These are phyloP conservation scores for Leptothorax acervorum DNA, from an alignment of 2,888 invertebrate species.

Conservation along the genomic window DNA sequence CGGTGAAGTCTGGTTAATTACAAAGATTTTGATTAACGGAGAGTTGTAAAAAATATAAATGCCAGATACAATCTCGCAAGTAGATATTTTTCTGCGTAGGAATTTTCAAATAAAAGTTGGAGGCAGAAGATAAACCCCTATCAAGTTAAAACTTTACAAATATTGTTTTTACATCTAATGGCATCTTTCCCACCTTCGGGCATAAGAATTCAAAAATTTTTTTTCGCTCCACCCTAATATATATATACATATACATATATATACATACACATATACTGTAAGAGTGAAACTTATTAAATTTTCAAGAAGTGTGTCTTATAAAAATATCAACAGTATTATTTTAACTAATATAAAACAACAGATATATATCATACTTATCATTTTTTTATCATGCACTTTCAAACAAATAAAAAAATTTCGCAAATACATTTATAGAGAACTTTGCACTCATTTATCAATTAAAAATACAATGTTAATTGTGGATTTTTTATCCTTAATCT, in stretches of 20 bases:
- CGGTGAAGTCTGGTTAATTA: too few relatives aligned
- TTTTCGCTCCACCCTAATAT: too few relatives aligned
- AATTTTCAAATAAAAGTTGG: too few relatives aligned
- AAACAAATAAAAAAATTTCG: neutral
- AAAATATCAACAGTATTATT: slow-evolving; percentile 66
- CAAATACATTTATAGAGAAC: neutral
- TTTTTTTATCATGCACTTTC: neutral
- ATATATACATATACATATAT: slow-evolving; percentile 30
- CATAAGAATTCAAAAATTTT: too few relatives aligned
- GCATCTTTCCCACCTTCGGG: too few relatives aligned
- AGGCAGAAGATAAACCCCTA: too few relatives aligned
- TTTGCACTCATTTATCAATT: slow-evolving; percentile 4
- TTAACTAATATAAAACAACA: slow-evolving; percentile 35
- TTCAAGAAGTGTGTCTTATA: slow-evolving; percentile 54
- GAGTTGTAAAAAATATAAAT: too few relatives aligned
- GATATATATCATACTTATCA: neutral
- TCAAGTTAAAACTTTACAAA: too few relatives aligned
- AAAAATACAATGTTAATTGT: neutral
- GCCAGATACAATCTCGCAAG: too few relatives aligned
- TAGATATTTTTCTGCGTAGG: too few relatives aligned
- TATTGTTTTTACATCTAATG: too few relatives aligned
- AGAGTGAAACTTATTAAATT: slow-evolving; percentile 54
- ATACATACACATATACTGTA: slow-evolving; percentile 57
- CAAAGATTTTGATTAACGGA: too few relatives aligned
- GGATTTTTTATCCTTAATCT: slow-evolving; percentile 52